Percentiles rank a stretch among this genome's conserved stretches.
phyloP scores from a whole-genome alignment of 1,140 invertebrate species.

The Cyrtorhinus lividipennis region DNA sequence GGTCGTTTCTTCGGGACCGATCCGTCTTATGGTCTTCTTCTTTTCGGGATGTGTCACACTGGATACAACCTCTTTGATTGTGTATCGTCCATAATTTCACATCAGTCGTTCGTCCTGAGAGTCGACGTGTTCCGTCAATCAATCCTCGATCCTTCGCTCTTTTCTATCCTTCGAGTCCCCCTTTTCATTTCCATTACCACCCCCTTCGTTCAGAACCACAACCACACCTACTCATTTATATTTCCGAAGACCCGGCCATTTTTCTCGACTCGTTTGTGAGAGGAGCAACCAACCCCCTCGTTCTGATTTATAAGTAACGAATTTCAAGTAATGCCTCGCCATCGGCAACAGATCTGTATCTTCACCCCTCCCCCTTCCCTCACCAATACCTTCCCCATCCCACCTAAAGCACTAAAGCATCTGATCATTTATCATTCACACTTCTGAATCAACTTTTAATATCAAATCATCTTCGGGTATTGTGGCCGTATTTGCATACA shows the following conservation, averaged over 20 bases:
- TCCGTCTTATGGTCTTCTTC: not conserved
- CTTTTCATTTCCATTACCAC: not conserved
- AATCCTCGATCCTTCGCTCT: not conserved
- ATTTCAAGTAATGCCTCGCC: constrained; percentile 9
- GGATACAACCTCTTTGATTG: no score
- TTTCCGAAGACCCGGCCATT: not conserved
- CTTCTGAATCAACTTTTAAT: constrained; percentile 9
- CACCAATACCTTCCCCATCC: no score
- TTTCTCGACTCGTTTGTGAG: constrained; percentile 8
- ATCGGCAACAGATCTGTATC: constrained; percentile 8
- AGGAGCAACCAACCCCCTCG: not conserved
- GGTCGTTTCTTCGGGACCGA: not conserved
- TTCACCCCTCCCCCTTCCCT: not conserved
- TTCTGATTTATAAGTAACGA: constrained; percentile 7
- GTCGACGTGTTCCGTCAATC: not conserved
- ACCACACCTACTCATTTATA: constrained; percentile 9
- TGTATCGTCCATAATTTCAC: not conserved
- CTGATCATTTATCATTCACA: constrained; percentile 8
- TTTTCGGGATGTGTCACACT: not conserved
- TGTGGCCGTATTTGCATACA: constrained; percentile 6
- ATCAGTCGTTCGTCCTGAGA: not conserved
- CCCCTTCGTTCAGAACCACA: not conserved
- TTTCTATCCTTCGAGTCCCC: no score
- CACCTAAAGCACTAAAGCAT: no score
- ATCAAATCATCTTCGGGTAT: constrained; percentile 8